Evolutionary conservation across 1,140 invertebrate species (phyloP), one percentile per base, ranked within the genome.

Genomic region (Nephotettix cincticeps): DNA sequence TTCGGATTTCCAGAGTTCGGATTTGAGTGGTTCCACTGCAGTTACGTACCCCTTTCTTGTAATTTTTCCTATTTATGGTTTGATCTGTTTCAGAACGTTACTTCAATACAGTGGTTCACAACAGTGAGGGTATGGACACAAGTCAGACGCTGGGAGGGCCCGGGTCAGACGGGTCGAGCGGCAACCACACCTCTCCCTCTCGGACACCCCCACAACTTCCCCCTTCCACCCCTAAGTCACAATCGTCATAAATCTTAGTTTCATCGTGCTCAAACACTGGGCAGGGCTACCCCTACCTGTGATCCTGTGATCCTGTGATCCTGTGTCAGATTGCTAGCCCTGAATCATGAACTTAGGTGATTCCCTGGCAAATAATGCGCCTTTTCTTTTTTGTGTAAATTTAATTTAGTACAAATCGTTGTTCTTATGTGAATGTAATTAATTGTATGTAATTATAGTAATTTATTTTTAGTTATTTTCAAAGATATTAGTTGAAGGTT

Each of bases 71-170:
- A 36, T 36, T 14, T 36, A 36, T 6, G 4, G 4, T 36, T 4
- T 36, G 14, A 36, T 6, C 14, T 51, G 47, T 51, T 72, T 36
- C 73, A 79, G 78, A 79, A 71, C 75, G 78, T 58, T 79, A 79
- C 61, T 79, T 79, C 68, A 79, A 71, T 61, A 75, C 75, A 19
- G 78, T 79, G 21, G 78, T 78, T 0, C 77, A 79, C 56, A 76
- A 72, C 23, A 76, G 63, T 72, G 77, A 79, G 54, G 73, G 71
- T 27, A 75, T 78, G 74, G 76, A 78, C 27, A 75, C 74, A 11
- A 77, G 72, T 72, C 72, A 74, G 56, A 72, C 73, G 13, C 43
- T 72, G 23, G 71, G 68, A 14, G 63, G 71, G 19, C 74, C 74
- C 17, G 73, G 73, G 25, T 75, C 76, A 25, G 77, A 76, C 23